These are phyloP conservation scores for Bombus balteatus DNA, from an alignment of 1,140 invertebrate genomes.

Conservation along the genomic window DNA sequence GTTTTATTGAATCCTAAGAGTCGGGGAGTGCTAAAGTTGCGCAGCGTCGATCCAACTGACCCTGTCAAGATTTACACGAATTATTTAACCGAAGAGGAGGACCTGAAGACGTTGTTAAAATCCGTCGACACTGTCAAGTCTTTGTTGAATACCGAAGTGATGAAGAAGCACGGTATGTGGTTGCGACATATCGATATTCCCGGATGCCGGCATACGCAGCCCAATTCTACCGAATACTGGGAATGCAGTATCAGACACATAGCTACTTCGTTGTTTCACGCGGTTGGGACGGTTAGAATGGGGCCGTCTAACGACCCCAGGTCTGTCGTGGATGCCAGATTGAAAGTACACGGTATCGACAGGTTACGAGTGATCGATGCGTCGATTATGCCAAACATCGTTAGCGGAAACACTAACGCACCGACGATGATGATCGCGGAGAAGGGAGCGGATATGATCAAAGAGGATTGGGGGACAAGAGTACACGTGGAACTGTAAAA, in stretches of 20 bases:
- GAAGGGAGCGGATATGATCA: slow-evolving; percentile 86
- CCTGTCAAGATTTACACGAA: slow-evolving; percentile 88
- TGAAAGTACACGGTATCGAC: slow-evolving; percentile 88
- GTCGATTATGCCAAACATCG: slow-evolving; percentile 90
- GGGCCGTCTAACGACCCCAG: slow-evolving; percentile 77
- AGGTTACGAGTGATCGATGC: slow-evolving; percentile 90
- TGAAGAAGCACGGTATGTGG: slow-evolving; percentile 67
- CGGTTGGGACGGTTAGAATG: slow-evolving; percentile 83
- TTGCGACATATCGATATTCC: slow-evolving; percentile 45
- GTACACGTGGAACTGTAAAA: neutral
- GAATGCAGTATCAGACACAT: slow-evolving; percentile 81
- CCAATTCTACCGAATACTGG: slow-evolving; percentile 81
- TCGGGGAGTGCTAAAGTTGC: slow-evolving; percentile 83
- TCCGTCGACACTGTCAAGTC: slow-evolving; percentile 56
- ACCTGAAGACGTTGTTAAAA: slow-evolving; percentile 78
- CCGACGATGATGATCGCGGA: slow-evolving; percentile 91
- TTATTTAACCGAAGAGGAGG: slow-evolving; percentile 84
- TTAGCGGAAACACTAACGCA: slow-evolving; percentile 91
- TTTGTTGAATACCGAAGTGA: slow-evolving; percentile 65
- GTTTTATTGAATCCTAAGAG: slow-evolving; percentile 83
- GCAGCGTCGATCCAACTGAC: slow-evolving; percentile 84
- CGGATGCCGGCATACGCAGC: slow-evolving; percentile 64
- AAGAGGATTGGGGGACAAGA: slow-evolving; percentile 57
- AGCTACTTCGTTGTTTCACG: slow-evolving; percentile 80
- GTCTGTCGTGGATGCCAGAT: slow-evolving; percentile 89